Base-by-base conservation (phyloP, 2,113 vertebrate genomes). In the Sardina pilchardus region DNA sequence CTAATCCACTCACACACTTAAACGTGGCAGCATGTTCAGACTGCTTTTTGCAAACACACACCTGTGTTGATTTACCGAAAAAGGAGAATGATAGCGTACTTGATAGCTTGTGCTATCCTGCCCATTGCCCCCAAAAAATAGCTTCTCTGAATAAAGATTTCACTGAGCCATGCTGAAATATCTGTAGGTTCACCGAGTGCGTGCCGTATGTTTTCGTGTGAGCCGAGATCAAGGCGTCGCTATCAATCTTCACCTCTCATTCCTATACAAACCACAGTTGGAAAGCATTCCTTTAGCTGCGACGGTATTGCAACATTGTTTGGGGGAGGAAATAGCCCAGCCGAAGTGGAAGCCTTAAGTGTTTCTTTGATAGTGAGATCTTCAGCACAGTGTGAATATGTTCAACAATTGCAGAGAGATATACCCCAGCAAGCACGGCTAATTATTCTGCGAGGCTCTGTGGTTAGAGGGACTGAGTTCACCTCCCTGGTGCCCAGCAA, bases 51-150 rank as follows among this genome's bases (percentile, higher is more conserved):
- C 47, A 85, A 10, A 84, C 24, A 42, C 36, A 86, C 92, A 93
- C 89, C 91, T 92, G 91, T 85, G 85, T 86, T 85, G 88, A 90
- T 91, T 91, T 90, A 84, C 84, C 85, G n/a, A 86, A 90, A 85
- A 42, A 84, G 90, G 91, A 59, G 84, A 12, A 14, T 36, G 71
- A 78, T 78, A 4, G 30, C 16, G 16, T 71, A 34, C 30, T 34
- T 78, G 71, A 78, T 78, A 30, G 63, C 63, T 67, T 44, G 5
- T 59, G 0, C 71, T 86, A 88, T 93, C 88, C 90, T 89, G 81
- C 14, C 26, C 34, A 17, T 36, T 14, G 26, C 71, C 30, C 5
- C 19, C 4, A 5, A 71, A 78, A 36, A 10, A 78, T 78, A 78
- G 16, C 71, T 36, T 78, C 26, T 59, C 53, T 3, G 19, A 59